These are phyloP conservation scores for Beris morrisii DNA, from an alignment of 2,888 invertebrate species.

Conservation along the genomic window DNA sequence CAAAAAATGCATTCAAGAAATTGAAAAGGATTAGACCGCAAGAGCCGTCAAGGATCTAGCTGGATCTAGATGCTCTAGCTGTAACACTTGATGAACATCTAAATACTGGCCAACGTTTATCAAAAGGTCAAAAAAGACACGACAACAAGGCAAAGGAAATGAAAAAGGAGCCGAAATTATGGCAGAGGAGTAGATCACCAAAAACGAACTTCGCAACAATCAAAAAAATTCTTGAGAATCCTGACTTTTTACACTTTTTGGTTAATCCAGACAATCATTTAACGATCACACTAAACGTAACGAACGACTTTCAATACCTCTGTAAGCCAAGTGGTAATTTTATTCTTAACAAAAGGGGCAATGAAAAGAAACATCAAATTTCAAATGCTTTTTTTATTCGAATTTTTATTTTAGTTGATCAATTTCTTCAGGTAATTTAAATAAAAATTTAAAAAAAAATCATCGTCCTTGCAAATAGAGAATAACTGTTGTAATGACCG, in stretches of 20 bases:
- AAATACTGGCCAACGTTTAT: slow-evolving; percentile 59
- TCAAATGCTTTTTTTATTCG: no score
- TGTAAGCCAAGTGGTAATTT: slow-evolving; percentile 72
- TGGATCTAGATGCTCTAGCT: no score
- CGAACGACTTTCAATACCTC: slow-evolving; percentile 60
- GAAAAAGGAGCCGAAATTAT: slow-evolving; percentile 77
- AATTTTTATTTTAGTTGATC: no score
- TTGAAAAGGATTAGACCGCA: neutral
- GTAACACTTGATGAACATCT: slow-evolving; percentile 19
- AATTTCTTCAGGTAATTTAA: no score
- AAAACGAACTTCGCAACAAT: slow-evolving; percentile 79
- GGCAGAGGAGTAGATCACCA: slow-evolving; percentile 74
- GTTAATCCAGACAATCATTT: slow-evolving; percentile 85
- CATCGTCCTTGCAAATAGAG: no score
- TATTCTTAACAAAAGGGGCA: slow-evolving; percentile 71
- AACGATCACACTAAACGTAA: slow-evolving; percentile 69
- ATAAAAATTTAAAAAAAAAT: no score
- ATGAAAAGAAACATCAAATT: no score
- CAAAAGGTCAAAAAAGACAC: slow-evolving; percentile 83
- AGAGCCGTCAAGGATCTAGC: no score
- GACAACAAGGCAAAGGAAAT: slow-evolving; percentile 82
- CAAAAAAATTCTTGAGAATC: slow-evolving; percentile 65
- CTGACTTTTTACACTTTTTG: slow-evolving; percentile 68
- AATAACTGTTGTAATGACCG: no score
- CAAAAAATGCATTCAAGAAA: slow-evolving; percentile 10